These are phyloP conservation scores for Macquaria australasica DNA, from an alignment of 2,113 vertebrate species.

Conservation along the genomic window DNA sequence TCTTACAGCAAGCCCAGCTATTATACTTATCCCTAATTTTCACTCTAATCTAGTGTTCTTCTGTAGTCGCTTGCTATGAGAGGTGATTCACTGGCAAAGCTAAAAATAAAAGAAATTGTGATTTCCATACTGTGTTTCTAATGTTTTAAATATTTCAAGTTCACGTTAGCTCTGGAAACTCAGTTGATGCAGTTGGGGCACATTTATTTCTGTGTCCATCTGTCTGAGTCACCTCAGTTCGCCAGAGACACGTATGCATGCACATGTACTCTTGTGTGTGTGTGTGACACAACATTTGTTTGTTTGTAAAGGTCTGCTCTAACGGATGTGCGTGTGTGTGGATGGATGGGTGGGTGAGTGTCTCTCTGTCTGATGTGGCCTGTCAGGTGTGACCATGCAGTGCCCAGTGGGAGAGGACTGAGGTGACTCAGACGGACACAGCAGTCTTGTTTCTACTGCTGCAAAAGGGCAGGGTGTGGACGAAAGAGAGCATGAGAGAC, in stretches of 20 bases:
- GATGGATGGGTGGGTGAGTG: conserved; percentile 33
- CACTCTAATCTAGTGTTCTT: neutral
- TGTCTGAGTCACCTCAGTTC: conserved; percentile 23
- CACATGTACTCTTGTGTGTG: neutral
- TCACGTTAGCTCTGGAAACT: neutral
- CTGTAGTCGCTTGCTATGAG: neutral
- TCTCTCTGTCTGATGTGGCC: conserved; percentile 58
- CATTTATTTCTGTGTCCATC: conserved; percentile 16
- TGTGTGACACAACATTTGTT: neutral
- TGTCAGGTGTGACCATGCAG: conserved; percentile 66
- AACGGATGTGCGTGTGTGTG: neutral
- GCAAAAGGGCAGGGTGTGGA: conserved; percentile 17
- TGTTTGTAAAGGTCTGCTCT: conserved; percentile 28
- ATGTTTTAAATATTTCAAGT: neutral
- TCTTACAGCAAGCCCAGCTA: neutral
- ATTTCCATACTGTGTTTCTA: neutral
- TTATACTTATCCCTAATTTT: neutral
- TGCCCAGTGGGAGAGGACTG: conserved; percentile 48
- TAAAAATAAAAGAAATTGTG: neutral
- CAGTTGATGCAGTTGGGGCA: neutral
- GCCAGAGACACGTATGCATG: neutral
- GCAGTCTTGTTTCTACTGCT: conserved; percentile 22
- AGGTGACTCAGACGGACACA: conserved; percentile 59
- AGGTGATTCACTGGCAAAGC: neutral
- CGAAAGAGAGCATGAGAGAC: neutral